Evolutionary conservation across 2,888 invertebrate species (phyloP), one percentile per base, ranked within the genome.

Genomic region (Rhagophthalmus giganteus): DNA sequence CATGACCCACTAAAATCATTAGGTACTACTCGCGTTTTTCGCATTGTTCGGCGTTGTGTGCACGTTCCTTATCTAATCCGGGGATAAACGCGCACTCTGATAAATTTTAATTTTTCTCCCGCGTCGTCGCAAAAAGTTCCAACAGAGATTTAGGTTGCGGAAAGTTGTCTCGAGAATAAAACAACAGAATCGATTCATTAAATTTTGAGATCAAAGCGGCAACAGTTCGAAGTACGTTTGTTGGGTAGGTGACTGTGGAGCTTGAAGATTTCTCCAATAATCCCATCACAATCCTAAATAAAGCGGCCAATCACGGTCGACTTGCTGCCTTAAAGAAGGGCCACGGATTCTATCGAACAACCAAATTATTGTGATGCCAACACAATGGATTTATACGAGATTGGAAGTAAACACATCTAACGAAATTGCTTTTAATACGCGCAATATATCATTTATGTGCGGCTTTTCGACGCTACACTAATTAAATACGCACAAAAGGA

Each of bases 291-390:
- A 47, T 47, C 38, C 33, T 12, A 30, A 39, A 37, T 27, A 47
- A 45, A 47, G 33, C 39, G 47, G 47, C 47, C 47, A 47, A 47
- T 47, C 47, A 45, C 38, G 33, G 47, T 16, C 47, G 47, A 33
- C 39, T 39, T 37, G 26, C 27, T 47, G 39, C 39, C 39, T 38
- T 39, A 24, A 39, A 47, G 47, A 45, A 37, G 30, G 31, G 39
- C 31, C 27, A 39, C 27, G 39, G 32, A 39, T 39, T 39, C 47
- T 30, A 32, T 45, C 47, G 27, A 45, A 47, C 34, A 39, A 33
- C 47, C 47, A 39, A 47, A 47, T 47, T 47, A 47, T 47, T 47
- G 38, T 47, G 47, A 32, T 47, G 39, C 39, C 47, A 33, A 27
- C 47, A 47, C 38, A 38, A 46, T 38, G 38, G 35, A 33, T 26